Base-by-base conservation (phyloP, 2,888 invertebrate species). In the Molorchus minor region DNA sequence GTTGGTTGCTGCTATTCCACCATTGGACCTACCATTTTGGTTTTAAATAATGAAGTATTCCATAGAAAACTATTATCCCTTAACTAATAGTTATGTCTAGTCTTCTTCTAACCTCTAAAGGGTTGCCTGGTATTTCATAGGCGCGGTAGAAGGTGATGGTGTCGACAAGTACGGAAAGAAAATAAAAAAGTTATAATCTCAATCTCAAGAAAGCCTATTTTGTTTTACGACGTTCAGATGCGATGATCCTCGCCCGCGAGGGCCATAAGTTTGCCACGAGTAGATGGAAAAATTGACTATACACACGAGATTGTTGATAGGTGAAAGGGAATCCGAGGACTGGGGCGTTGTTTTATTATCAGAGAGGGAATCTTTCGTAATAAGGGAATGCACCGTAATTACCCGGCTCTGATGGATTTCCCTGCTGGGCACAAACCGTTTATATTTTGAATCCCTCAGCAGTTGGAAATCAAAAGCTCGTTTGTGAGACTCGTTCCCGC, bases 401-500 rank as follows among this genome's bases (percentile, higher is more conserved):
- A 75, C 73, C 65, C 63, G 65, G 58, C 65, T 67, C 68, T 70
- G 71, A 71, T 71, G 70, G 68, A 71, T 70, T 69, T 71, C 68
- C 68, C 71, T 65, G 67, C 60, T 60, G 69, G 68, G 65, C 56
- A 67, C 64, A 65, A 66, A 67, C 62, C 70, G 68, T 71, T 69
- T 71, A 68, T 64, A 68, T 68, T 68, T 70, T 61, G 67, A 73
- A 67, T 77, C 75, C 75, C 75, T 60, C 55, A 71, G 65, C 74
- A 71, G 73, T 72, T 68, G 70, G 75, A 76, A 76, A 77, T 77
- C 77, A 77, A 76, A 77, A 75, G 71, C 75, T 76, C 77, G 70
- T 77, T 77, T 77, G 71, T 71, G 70, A 69, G 66, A 68, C 67
- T 67, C 68, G 69, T 71, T 71, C 58, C 45, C 53, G 51, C 58